phyloP scores from a whole-genome alignment of 2,113 vertebrate species.

The Ammodytes dubius region DNA sequence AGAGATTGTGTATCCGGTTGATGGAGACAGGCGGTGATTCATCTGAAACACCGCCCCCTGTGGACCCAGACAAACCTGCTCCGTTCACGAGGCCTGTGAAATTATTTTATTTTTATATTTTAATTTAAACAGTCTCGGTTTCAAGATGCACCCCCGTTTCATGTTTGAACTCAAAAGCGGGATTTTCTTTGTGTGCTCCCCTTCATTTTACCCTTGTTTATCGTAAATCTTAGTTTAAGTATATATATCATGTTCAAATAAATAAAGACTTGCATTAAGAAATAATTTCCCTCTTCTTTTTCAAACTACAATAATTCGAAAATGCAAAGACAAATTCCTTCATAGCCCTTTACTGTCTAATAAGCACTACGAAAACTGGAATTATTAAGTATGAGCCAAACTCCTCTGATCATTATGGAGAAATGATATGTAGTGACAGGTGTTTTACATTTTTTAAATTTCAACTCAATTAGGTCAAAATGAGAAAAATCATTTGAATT shows the following conservation, averaged over 20 bases:
- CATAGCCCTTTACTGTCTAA: neutral
- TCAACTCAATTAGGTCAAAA: neutral
- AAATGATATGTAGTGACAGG: neutral
- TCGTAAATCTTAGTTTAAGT: no score
- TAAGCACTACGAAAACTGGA: neutral
- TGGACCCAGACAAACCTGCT: neutral
- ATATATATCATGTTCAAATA: no score
- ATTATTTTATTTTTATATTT: no score
- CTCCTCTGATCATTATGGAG: neutral
- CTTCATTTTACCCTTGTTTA: no score
- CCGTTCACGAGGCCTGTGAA: no score
- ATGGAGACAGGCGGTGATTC: neutral
- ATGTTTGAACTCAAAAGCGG: no score
- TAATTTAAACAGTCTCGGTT: no score
- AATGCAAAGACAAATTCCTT: neutral
- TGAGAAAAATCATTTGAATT: no score
- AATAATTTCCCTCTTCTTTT: neutral
- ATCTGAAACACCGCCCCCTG: slow-evolving; percentile 5
- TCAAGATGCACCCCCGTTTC: no score
- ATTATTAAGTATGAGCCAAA: neutral
- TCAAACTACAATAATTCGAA: neutral
- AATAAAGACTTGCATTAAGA: no score
- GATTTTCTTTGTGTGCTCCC: no score
- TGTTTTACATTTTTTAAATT: neutral
- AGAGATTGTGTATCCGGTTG: slow-evolving; percentile 65